Evolutionary conservation across 2,113 vertebrate species (phyloP).

Genomic region (Malaclemys terrapin): DNA sequence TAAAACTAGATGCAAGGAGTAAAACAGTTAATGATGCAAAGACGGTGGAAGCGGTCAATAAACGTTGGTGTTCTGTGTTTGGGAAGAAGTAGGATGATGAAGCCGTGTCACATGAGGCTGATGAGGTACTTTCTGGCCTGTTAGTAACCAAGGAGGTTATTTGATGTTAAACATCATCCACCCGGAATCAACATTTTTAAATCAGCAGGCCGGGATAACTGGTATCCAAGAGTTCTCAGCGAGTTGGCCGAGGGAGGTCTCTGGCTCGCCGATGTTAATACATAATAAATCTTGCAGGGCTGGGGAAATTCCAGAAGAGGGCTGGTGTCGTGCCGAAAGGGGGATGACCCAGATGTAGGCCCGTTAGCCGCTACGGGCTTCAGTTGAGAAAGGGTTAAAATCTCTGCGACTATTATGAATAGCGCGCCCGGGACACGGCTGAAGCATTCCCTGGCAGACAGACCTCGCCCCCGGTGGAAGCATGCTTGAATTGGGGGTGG

Average conservation of each 20-base stretch:
- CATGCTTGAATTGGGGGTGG: fast-evolving
- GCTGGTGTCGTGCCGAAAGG: neutral
- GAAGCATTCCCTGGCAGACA: neutral
- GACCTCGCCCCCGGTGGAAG: neutral
- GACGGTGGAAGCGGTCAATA: neutral
- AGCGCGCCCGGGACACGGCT: fast-evolving
- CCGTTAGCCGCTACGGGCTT: neutral
- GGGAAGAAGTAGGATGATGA: neutral
- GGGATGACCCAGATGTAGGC: neutral
- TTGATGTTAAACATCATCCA: neutral
- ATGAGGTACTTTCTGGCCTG: neutral
- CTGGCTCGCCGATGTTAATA: neutral
- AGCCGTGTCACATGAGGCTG: neutral
- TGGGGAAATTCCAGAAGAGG: neutral
- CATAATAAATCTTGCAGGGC: neutral
- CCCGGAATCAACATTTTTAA: neutral
- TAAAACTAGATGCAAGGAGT: neutral
- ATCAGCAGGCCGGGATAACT: neutral
- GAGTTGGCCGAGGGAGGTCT: neutral
- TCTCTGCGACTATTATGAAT: neutral
- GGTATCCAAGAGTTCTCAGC: neutral
- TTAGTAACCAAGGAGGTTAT: neutral
- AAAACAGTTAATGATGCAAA: neutral
- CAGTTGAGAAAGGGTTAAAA: too few relatives aligned
- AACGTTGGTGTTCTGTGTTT: neutral